A percentile compares a stretch with the other conserved stretches of the same genome.
Conservation (phyloP, 2,797 vertebrate species). For the Lithobates pipiens region DNA sequence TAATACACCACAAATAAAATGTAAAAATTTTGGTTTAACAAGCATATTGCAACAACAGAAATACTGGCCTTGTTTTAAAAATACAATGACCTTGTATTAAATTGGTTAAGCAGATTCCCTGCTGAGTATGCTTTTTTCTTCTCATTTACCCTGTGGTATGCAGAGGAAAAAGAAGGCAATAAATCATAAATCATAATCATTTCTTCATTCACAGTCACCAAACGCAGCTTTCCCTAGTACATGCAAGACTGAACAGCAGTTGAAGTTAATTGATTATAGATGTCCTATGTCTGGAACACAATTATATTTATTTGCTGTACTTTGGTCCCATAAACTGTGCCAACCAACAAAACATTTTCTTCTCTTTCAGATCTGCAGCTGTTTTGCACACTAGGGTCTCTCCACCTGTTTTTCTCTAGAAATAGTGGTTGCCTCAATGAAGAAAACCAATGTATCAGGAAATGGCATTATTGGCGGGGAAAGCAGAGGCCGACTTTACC, state of each 20-base stretch:
- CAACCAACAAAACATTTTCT: constrained; percentile 5
- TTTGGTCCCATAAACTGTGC: not conserved
- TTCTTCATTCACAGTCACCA: not conserved
- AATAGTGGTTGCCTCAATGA: constrained; percentile 62
- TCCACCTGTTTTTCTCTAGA: constrained; percentile 36
- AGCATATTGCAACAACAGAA: not conserved
- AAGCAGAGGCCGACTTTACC: constrained; percentile 77
- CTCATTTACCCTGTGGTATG: not conserved
- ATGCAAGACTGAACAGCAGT: not conserved
- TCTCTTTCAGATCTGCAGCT: constrained; percentile 40
- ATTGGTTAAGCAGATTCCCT: not conserved
- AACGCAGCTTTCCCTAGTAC: not conserved
- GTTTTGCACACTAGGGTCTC: not conserved
- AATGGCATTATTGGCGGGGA: constrained; percentile 88
- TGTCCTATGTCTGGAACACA: not conserved
- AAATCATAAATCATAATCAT: constrained; percentile 13
- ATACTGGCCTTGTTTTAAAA: not conserved
- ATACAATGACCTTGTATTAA: not conserved
- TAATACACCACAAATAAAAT: not conserved
- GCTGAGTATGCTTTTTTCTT: constrained; percentile 1
- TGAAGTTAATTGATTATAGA: not conserved
- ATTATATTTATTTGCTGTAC: not conserved
- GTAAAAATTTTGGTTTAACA: too few relatives aligned
- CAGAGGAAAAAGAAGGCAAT: not conserved
- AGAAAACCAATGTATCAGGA: constrained; percentile 80